Evolutionary conservation across 2,888 invertebrate species (phyloP), one percentile per base, ranked within the genome.

Genomic region (Eurytoma californica): DNA sequence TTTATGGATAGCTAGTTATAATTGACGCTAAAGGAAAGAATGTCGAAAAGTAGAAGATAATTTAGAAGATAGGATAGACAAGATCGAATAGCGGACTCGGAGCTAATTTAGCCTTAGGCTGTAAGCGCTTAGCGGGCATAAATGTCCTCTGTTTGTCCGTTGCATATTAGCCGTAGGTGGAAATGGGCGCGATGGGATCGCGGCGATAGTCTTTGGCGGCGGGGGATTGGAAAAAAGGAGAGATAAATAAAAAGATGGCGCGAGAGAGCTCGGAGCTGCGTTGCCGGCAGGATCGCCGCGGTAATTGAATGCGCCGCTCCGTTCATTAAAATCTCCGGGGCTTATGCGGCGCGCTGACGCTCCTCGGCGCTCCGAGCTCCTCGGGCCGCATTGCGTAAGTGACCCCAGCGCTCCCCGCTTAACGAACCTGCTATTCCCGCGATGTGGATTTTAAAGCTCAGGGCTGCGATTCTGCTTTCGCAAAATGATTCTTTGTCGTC

Each of bases 311-410:
- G 69, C 57, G 69, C 58, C 30, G 72, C 57, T 79, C 49, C 69
- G 73, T 70, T 79, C 79, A 65, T 79, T 79, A 79, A 79, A 79
- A 74, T 79, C 79, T 79, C 79, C 69, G 58, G 51, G 30, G 18
- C 60, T 65, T 65, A 20, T 14, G 63, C 18, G 3, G 53, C 53
- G 58, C 61, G 61, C 39, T 4, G 39, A 14, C 28, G 16, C 61
- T 5, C n/a, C 20, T 18, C 55, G 13, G 63, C 39, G 39, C 39
- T n/a, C n/a, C n/a, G n/a, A n/a, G n/a, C n/a, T n/a, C n/a, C n/a
- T 39, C 39, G 39, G 39, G 39, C 39, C 30, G 61, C 4, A 7
- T 24, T 30, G 53, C 61, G 63, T 39, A 73, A 63, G 57, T 39
- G 49, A 49, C 14, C 66, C 28, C 58, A 9, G 60, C 60, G 4